Percentiles rank a stretch among this genome's conserved stretches.
These are phyloP conservation scores for Taxidea taxus DNA, from an alignment of 2,113 vertebrate genomes.

Conservation along the genomic window DNA sequence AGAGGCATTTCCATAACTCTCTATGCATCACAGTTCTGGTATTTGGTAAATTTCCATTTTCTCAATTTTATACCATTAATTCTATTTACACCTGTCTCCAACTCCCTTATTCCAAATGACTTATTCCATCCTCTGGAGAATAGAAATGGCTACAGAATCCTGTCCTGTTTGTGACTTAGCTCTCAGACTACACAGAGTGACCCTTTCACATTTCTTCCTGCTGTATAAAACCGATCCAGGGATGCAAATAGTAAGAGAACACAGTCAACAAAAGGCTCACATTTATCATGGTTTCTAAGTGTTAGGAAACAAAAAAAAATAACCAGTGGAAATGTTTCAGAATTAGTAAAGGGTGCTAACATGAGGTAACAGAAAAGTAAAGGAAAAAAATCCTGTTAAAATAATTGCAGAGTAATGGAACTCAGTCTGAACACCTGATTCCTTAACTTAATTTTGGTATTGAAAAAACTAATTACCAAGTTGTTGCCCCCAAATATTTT, in stretches of 20 bases:
- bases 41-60: slow-evolving; percentile 39
- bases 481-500: neutral
- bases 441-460: neutral
- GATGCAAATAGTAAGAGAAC: neutral
- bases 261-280: neutral
- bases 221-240: slow-evolving; percentile 13
- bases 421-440: neutral
- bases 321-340: neutral
- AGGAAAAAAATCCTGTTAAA: neutral
- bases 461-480: neutral
- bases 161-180: neutral
- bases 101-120: neutral
- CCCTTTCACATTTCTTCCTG: neutral
- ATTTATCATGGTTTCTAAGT: neutral
- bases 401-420: neutral
- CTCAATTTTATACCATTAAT: slow-evolving; percentile 45
- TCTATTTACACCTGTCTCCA: neutral
- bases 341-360: neutral
- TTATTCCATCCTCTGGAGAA: neutral
- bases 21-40: neutral
- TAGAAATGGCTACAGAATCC: neutral
- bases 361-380: neutral
- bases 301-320: neutral
- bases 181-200: neutral
- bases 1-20: slow-evolving; percentile 39